Conservation (phyloP, 2,888 invertebrate species). For the Sinopyrophorus schimmeli region DNA sequence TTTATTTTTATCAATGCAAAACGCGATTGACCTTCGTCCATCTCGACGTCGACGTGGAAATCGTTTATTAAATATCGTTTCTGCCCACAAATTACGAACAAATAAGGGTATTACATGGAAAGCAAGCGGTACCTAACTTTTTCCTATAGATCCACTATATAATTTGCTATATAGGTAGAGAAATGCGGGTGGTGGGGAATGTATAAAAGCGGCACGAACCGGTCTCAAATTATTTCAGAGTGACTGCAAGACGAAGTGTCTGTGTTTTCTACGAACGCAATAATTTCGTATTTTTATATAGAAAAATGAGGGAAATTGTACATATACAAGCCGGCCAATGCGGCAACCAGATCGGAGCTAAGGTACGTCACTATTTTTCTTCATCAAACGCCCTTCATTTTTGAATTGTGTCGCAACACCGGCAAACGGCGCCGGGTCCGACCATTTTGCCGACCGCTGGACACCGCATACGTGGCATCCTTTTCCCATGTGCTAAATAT, state of each 20-base stretch:
- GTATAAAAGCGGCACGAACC: conserved; percentile 17
- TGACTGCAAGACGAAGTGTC: conserved; percentile 23
- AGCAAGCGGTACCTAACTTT: conserved; percentile 14
- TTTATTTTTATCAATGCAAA: too few species aligned
- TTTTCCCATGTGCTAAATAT: too few species aligned
- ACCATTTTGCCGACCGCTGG: neutral
- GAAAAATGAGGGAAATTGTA: conserved; percentile 85
- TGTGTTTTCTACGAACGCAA: conserved; percentile 31
- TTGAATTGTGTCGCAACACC: conserved; percentile 13
- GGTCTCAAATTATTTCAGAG: conserved; percentile 17
- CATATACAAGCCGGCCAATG: conserved; percentile 81
- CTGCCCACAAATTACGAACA: conserved; percentile 26
- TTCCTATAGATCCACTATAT: conserved; percentile 4
- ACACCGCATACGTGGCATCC: too few species aligned
- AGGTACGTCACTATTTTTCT: conserved; percentile 61
- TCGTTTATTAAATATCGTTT: too few species aligned
- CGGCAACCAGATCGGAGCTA: conserved; percentile 84
- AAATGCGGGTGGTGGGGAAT: conserved; percentile 13
- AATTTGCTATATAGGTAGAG: neutral
- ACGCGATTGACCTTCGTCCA: too few species aligned
- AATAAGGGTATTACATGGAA: conserved; percentile 29
- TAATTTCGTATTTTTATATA: conserved; percentile 25
- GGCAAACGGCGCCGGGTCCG: conserved; percentile 13
- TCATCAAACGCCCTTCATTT: too few species aligned
- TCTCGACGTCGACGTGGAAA: too few species aligned